These are phyloP conservation scores for Gymnocephalus cernua DNA, from an alignment of 2,113 vertebrate species.

Conservation along the genomic window DNA sequence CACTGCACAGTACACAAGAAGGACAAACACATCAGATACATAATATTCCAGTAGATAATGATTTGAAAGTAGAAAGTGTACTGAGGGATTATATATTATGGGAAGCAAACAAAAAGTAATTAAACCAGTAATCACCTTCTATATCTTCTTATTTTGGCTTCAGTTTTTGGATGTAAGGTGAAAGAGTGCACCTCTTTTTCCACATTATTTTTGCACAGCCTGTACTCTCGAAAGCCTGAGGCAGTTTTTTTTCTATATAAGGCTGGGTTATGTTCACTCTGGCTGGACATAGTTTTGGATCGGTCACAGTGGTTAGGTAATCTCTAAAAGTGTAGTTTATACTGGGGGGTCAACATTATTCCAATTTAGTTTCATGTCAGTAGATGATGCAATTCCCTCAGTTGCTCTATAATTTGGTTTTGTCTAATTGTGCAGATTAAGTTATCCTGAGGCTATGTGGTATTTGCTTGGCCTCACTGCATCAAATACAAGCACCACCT, in stretches of 20 bases:
- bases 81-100: constrained; percentile 32
- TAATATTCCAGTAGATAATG: constrained; percentile 37
- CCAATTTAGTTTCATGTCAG: constrained; percentile 44
- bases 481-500: constrained; percentile 37
- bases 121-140: constrained; percentile 11
- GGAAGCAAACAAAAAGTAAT: constrained; percentile 38
- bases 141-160: constrained; percentile 5
- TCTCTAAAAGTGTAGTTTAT: constrained; percentile 56
- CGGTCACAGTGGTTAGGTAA: constrained; percentile 73
- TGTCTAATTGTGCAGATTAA: constrained; percentile 47
- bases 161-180: neutral
- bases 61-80: constrained; percentile 18
- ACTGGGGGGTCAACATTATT: constrained; percentile 50
- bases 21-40: constrained; percentile 42
- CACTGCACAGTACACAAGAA: constrained; percentile 36
- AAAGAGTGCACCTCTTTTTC: constrained; percentile 29
- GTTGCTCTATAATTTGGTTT: constrained; percentile 52
- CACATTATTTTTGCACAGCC: constrained; percentile 25
- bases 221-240: constrained; percentile 29
- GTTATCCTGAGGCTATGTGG: constrained; percentile 37
- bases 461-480: constrained; percentile 24
- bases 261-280: constrained; percentile 62
- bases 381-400: constrained; percentile 50
- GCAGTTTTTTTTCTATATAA: constrained; percentile 69
- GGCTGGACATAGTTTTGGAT: constrained; percentile 59